Conservation (phyloP, 2,888 invertebrate species). For the Leptinotarsa tumamoca region DNA sequence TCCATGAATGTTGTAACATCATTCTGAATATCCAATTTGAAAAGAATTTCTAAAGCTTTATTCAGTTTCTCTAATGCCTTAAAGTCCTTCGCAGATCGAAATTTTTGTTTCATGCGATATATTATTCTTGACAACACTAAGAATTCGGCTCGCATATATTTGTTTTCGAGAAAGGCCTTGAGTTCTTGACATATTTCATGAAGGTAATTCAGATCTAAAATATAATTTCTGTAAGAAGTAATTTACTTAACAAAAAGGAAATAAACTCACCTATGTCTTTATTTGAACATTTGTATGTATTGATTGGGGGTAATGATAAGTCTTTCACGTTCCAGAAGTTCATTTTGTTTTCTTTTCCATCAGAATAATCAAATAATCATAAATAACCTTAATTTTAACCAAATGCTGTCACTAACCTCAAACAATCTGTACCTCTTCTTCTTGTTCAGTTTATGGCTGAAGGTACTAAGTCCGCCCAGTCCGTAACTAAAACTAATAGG, state of each 20-base stretch:
- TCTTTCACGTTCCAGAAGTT: slow-evolving; percentile 54
- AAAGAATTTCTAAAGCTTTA: slow-evolving; percentile 64
- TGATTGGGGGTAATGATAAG: slow-evolving; percentile 53
- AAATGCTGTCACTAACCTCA: too few species aligned
- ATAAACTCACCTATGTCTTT: slow-evolving; percentile 47
- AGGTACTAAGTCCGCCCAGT: too few species aligned
- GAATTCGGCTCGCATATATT: slow-evolving; percentile 63
- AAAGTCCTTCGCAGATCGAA: slow-evolving; percentile 68
- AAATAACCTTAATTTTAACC: too few species aligned
- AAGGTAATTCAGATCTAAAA: slow-evolving; percentile 53
- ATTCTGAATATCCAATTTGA: slow-evolving; percentile 59
- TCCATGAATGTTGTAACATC: slow-evolving; percentile 54
- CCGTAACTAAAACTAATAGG: too few species aligned
- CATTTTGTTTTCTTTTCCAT: slow-evolving; percentile 38
- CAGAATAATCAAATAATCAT: background rate
- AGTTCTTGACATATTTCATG: slow-evolving; percentile 49
- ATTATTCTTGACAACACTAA: slow-evolving; percentile 59
- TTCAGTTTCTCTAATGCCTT: slow-evolving; percentile 67
- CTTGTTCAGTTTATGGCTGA: too few species aligned
- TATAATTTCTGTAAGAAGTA: background rate
- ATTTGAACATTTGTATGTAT: slow-evolving; percentile 45
- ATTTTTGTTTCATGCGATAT: slow-evolving; percentile 65
- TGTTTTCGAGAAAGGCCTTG: slow-evolving; percentile 55
- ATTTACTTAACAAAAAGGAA: slow-evolving; percentile 2
- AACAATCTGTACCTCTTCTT: too few species aligned